A percentile compares a stretch with the other conserved stretches of the same genome.
Evolutionary conservation across 1,140 invertebrate genomes (phyloP).

Genomic region (Gryon sp.): DNA sequence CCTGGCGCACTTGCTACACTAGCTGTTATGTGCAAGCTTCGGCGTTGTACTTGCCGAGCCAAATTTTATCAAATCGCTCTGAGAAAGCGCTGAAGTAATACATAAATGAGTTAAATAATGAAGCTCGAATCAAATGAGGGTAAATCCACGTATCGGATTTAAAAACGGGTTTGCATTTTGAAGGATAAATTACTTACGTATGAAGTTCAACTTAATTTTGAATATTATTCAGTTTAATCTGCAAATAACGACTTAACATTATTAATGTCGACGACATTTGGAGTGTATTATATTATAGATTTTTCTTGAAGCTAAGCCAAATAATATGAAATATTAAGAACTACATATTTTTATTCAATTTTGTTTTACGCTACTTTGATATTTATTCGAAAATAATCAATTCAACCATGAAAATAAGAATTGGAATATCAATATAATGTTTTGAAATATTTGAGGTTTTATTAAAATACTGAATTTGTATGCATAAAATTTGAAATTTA

Average conservation of each 20-base stretch:
- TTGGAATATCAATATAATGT: too few species aligned
- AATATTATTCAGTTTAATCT: too few species aligned
- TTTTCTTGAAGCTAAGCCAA: neutral
- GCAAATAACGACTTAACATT: too few species aligned
- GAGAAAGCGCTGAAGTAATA: slow-evolving; percentile 49
- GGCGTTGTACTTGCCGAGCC: slow-evolving; percentile 34
- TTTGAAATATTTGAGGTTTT: too few species aligned
- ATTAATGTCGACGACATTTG: too few species aligned
- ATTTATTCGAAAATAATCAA: too few species aligned
- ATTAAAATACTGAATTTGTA: too few species aligned
- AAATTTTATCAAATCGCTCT: slow-evolving; percentile 59
- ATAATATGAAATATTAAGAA: too few species aligned
- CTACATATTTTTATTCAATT: too few species aligned
- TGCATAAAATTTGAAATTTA: slow-evolving; percentile 3
- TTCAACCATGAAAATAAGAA: too few species aligned
- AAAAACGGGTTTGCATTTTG: slow-evolving; percentile 15
- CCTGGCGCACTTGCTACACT: slow-evolving; percentile 54
- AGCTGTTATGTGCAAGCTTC: slow-evolving; percentile 26
- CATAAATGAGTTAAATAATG: slow-evolving; percentile 55
- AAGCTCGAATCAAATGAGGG: slow-evolving; percentile 35
- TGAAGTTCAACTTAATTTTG: neutral
- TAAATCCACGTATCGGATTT: slow-evolving; percentile 39
- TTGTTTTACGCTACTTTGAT: too few species aligned
- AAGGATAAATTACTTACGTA: slow-evolving; percentile 30
- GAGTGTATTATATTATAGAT: too few species aligned